A percentile compares a stretch with the other conserved stretches of the same genome.
Conservation (phyloP, 2,113 vertebrate species). For the Pseudorasbora parva region DNA sequence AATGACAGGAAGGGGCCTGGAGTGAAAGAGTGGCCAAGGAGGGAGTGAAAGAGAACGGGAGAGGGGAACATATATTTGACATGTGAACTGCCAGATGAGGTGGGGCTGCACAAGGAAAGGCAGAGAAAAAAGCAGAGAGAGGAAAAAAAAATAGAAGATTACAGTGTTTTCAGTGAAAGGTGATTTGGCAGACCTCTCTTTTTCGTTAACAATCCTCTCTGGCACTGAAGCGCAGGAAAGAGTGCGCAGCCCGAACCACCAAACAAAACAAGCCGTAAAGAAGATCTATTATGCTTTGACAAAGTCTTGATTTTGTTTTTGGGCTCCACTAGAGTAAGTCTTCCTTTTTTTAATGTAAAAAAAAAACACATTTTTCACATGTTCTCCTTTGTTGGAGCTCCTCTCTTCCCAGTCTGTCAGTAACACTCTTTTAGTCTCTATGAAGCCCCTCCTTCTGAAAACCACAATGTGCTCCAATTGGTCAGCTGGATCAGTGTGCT, state of each 20-base stretch:
- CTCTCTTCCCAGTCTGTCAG: too few species aligned
- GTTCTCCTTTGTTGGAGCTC: too few species aligned
- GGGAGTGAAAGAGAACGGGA: conserved; percentile 19
- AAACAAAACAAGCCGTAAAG: not conserved
- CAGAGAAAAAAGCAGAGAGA: not conserved
- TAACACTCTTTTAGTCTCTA: too few species aligned
- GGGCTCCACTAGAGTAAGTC: too few species aligned
- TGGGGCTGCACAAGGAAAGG: not conserved
- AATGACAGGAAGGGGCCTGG: conserved; percentile 34
- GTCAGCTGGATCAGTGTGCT: too few species aligned
- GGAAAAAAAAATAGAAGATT: conserved; percentile 11
- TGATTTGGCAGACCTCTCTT: conserved; percentile 22
- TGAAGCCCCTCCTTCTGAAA: too few species aligned
- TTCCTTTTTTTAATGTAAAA: too few species aligned
- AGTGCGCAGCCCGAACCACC: not conserved
- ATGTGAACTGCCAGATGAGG: not conserved
- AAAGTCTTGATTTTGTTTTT: too few species aligned
- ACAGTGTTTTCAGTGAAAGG: not conserved
- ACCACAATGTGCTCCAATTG: too few species aligned
- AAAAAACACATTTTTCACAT: too few species aligned
- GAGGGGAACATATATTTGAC: conserved; percentile 8
- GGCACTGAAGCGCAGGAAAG: conserved; percentile 7
- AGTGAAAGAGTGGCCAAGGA: conserved; percentile 38
- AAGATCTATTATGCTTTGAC: too few species aligned
- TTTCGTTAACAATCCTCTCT: conserved; percentile 10